A percentile compares a stretch with the other conserved stretches of the same genome.
Evolutionary conservation across 2,113 vertebrate genomes (phyloP).

Genomic region (Vireo altiloquus): DNA sequence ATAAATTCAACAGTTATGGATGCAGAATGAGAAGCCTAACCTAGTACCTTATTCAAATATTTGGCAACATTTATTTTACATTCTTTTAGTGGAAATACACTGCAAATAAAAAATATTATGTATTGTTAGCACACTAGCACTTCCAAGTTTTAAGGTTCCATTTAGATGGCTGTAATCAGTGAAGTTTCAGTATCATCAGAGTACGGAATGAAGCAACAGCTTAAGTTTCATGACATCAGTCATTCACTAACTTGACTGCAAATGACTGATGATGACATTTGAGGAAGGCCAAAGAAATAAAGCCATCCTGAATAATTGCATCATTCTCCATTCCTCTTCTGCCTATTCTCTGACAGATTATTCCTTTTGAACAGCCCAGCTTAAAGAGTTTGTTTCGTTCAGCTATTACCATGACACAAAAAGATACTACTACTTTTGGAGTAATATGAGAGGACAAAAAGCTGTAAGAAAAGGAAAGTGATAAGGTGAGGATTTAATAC

Average conservation of each 20-base stretch:
- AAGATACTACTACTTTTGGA: not conserved
- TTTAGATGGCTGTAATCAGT: not conserved
- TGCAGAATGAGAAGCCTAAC: not conserved
- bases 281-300: not conserved
- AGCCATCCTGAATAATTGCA: not conserved
- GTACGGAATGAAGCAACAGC: not conserved
- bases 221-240: not conserved
- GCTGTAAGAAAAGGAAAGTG: not conserved
- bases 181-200: not conserved
- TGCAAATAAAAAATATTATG: not conserved
- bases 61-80: not conserved
- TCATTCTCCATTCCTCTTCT: not conserved
- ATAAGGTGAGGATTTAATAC: slow-evolving; percentile 41
- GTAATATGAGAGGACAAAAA: not conserved
- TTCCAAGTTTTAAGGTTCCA: not conserved
- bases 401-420: not conserved
- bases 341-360: not conserved
- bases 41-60: not conserved
- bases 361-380: not conserved
- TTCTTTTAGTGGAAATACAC: not conserved
- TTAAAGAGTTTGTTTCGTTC: not conserved
- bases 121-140: not conserved
- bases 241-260: not conserved
- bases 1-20: not conserved
- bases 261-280: not conserved